A percentile compares a stretch with the other conserved stretches of the same genome.
Evolutionary conservation across 2,888 invertebrate genomes (phyloP).

Genomic region (Leucoptera coffeella): DNA sequence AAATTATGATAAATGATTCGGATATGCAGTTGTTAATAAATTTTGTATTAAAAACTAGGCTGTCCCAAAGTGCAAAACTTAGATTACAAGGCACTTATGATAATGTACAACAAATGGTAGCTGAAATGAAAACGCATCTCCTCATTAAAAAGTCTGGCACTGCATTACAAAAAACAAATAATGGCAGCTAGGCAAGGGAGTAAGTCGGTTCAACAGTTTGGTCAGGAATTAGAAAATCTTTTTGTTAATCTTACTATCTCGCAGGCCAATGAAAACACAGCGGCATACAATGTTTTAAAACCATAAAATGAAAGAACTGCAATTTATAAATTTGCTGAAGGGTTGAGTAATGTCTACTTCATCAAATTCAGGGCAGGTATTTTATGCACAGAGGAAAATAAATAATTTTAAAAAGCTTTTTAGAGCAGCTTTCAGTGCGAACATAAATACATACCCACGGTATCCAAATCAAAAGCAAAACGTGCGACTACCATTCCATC

Average conservation of each 20-base stretch:
- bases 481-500: not conserved
- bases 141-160: no score
- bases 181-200: not conserved
- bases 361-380: not conserved
- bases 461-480: no score
- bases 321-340: not conserved
- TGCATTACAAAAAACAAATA: no score
- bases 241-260: conserved; percentile 1
- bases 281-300: not conserved
- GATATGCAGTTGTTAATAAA: no score
- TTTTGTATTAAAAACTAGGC: no score
- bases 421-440: not conserved
- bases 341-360: no score
- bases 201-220: not conserved
- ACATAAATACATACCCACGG: no score
- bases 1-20: no score
- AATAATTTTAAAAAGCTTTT: not conserved
- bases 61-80: not conserved
- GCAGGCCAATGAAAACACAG: not conserved
- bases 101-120: not conserved
- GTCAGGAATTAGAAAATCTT: not conserved
- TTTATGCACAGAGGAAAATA: not conserved
- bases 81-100: not conserved
- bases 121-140: not conserved
- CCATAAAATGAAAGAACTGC: not conserved